Percentiles rank a stretch among this genome's conserved stretches.
Evolutionary conservation across 1,140 invertebrate species (phyloP).

Genomic region (Acyrthosiphon pisum): DNA sequence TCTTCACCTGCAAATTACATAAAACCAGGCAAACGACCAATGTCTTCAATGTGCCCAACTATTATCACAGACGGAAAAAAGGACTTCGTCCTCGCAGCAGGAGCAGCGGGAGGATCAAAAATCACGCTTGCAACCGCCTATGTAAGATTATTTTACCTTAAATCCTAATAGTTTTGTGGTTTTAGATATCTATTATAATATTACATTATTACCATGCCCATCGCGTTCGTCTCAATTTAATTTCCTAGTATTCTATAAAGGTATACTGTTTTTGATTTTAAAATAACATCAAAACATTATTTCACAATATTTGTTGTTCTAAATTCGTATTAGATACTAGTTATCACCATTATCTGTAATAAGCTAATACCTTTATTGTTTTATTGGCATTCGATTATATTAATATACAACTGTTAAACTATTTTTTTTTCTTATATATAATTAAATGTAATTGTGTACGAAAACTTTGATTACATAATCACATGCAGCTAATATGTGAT

Average conservation of each 20-base stretch:
- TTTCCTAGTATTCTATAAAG: neutral
- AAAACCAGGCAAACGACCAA: conserved; percentile 77
- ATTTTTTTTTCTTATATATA: neutral
- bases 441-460: no score
- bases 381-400: neutral
- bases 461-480: no score
- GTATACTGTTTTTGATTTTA: neutral
- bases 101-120: conserved; percentile 87
- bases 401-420: neutral
- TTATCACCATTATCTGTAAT: neutral
- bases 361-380: neutral
- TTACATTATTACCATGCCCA: no score
- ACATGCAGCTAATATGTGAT: no score
- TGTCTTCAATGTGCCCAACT: conserved; percentile 90
- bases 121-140: conserved; percentile 84
- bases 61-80: conserved; percentile 76
- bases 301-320: neutral
- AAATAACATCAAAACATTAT: neutral
- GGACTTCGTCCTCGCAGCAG: conserved; percentile 74
- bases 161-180: neutral
- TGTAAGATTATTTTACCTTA: conserved; percentile 65
- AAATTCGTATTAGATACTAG: neutral
- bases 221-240: neutral
- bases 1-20: conserved; percentile 85
- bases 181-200: neutral